Evolutionary conservation across 2,888 invertebrate genomes (phyloP).

Genomic region (Hirtodrosophila alboralis): DNA sequence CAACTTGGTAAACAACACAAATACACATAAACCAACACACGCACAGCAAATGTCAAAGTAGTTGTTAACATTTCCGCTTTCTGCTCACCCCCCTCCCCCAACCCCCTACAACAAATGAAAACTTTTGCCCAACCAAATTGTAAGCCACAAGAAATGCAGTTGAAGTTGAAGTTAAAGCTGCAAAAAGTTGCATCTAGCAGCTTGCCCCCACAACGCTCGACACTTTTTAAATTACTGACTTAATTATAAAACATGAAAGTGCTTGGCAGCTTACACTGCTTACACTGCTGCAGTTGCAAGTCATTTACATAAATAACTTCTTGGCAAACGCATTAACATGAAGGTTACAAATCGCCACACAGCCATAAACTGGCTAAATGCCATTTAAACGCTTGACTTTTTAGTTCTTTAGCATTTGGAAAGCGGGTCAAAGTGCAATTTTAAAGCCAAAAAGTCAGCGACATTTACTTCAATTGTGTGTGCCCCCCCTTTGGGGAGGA

Average conservation of each 20-base stretch:
- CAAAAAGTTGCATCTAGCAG: constrained; percentile 51
- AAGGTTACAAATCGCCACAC: constrained; percentile 71
- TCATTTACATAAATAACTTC: constrained; percentile 76
- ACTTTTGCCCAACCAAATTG: constrained; percentile 64
- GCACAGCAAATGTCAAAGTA: constrained; percentile 74
- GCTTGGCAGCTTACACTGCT: not conserved
- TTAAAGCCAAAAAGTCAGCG: constrained; percentile 3
- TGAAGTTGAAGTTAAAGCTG: constrained; percentile 64
- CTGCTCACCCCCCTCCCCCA: constrained; percentile 6
- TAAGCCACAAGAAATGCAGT: constrained; percentile 61
- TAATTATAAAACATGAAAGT: constrained; percentile 77
- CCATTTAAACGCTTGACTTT: constrained; percentile 66
- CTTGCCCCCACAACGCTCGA: constrained; percentile 49
- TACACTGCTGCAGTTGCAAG: constrained; percentile 38
- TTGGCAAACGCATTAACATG: constrained; percentile 61
- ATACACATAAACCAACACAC: constrained; percentile 9
- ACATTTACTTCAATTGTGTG: constrained; percentile 8
- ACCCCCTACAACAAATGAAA: constrained; percentile 41
- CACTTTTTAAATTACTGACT: constrained; percentile 78
- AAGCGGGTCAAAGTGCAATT: constrained; percentile 52
- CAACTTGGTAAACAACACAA: constrained; percentile 58
- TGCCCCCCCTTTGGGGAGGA: too few species aligned
- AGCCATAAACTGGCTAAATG: constrained; percentile 68
- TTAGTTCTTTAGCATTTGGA: not conserved
- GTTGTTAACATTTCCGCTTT: constrained; percentile 76